A percentile compares a stretch with the other conserved stretches of the same genome.
phyloP scores from a whole-genome alignment of 2,797 vertebrate genomes.

The Lutjanus argentimaculatus region DNA sequence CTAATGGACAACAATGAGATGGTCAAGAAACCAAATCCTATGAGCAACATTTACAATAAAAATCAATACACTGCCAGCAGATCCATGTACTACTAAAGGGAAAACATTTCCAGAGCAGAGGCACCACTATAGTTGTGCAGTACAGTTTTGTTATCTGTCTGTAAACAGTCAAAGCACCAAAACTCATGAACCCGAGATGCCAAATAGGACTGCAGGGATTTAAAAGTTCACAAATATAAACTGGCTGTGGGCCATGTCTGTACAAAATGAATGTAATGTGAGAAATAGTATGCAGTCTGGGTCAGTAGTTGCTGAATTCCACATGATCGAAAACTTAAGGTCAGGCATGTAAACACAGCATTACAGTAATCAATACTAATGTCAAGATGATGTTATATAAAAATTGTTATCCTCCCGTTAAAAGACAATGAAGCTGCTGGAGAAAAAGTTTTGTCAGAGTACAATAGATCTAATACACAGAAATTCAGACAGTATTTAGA shows the following conservation, averaged over 20 bases:
- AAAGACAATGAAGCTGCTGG: no score
- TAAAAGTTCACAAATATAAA: constrained; percentile 12
- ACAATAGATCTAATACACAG: no score
- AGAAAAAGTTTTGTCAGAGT: no score
- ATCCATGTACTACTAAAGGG: background rate
- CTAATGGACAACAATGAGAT: no score
- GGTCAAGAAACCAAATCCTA: background rate
- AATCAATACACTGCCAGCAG: background rate
- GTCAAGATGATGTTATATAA: no score
- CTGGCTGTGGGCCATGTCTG: constrained; percentile 3
- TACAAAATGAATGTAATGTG: constrained; percentile 8
- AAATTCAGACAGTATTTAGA: no score
- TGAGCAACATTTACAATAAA: background rate
- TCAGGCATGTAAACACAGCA: background rate
- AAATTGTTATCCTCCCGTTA: no score
- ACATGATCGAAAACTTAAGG: background rate
- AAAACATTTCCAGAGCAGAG: background rate
- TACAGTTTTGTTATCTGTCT: constrained; percentile 10
- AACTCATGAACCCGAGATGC: constrained; percentile 13
- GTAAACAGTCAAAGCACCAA: constrained; percentile 2
- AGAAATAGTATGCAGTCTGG: background rate
- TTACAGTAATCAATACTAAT: no score
- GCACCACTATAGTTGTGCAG: background rate
- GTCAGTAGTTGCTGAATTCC: background rate
- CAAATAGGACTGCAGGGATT: constrained; percentile 18